Evolutionary conservation across 1,140 invertebrate genomes (phyloP), one percentile per base, ranked within the genome.

Genomic region (Ceratitis capitata): DNA sequence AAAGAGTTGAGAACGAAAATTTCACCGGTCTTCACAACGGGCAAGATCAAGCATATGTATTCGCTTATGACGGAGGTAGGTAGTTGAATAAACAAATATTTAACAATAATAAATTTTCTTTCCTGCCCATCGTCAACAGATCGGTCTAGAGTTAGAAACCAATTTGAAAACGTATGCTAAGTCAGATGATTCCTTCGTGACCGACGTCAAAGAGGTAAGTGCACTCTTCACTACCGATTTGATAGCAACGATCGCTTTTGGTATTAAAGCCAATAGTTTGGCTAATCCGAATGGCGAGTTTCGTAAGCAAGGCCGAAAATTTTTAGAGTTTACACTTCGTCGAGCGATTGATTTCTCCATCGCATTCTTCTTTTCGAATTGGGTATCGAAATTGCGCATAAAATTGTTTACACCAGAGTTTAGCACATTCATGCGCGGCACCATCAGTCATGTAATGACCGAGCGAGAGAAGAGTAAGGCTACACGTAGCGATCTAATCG

Each of bases 231-330:
- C 93, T 7, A 94, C 94, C 12, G 94, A 95, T 88, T 92, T 94
- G 6, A 95, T 95, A 51, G 93, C 93, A 4, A 93, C 92, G 4
- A 93, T 93, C 84, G 94, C 93, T 5, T 95, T 94, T 87, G 94
- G 94, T n/a, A 90, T 94, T 85, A 92, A 93, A 64, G 92, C 93
- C 3, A 93, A 94, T 53, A 92, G 92, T 3, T 87, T 94, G n/a
- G 89, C 90, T 23, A 90, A 94, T 86, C 89, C 92, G 5, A 87
- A 92, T 32, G 93, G 88, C 1, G 92, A 92, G 45, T 94, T 92
- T 84, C 91, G 88, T 49, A 88, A 56, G 74, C 88, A 90, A 3
- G 92, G 92, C 1, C 89, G 88, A 9, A 91, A 92, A 85, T 88
- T 95, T 10, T 93, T 94, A 0, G 92, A 88, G 32, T 93, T 93